Evolutionary conservation across 30 jellyfish, hydroid and myxozoan genomes (phyloP), one percentile per base, ranked within the genome.

Genomic region (Hydractinia echinata): DNA sequence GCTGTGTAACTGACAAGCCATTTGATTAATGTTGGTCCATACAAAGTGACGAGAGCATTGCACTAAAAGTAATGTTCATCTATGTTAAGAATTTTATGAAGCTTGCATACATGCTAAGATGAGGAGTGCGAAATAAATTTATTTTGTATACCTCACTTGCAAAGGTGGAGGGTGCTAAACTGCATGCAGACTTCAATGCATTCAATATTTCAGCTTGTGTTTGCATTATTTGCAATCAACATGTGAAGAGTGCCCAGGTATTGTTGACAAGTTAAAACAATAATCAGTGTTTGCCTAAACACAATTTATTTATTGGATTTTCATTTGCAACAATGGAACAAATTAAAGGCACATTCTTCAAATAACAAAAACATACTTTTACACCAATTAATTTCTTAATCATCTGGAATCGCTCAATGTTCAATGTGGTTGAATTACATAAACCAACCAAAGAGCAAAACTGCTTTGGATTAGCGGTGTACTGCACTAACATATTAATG

Each of bases 191-290:
- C 30, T 9, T 71, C 81, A 71, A 71, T 50, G 55, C 81, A 8
- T 71, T 48, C 13, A 71, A n/a, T 19, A 71, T 30, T 71, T 71
- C 60, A 71, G 81, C 61, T 15, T 71, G 55, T 19, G 81, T 9
- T n/a, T 48, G 55, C 81, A 20, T 71, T 30, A 67, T 71, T 71
- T 5, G 81, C 30, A 50, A 71, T 30, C 39, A 71, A 20, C 8
- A 71, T 54, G 51, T 71, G 81, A 50, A 71, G 11, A 52, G 81
- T 71, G 10, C 81, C 81, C 4, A 71, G 60, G 52, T 71, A 71
- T 50, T 71, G 81, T 60, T 71, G 60, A 19, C 81, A 71, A 20
- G 67, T 71, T 30, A 58, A n/a, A 30, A 30, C 44, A 30, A 30
- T 30, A 30, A 30, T 30, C 44, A 30, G 44, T 30, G 44, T 30